phyloP scores from a whole-genome alignment of 2,888 invertebrate genomes.

The Limnephilus auricula region DNA sequence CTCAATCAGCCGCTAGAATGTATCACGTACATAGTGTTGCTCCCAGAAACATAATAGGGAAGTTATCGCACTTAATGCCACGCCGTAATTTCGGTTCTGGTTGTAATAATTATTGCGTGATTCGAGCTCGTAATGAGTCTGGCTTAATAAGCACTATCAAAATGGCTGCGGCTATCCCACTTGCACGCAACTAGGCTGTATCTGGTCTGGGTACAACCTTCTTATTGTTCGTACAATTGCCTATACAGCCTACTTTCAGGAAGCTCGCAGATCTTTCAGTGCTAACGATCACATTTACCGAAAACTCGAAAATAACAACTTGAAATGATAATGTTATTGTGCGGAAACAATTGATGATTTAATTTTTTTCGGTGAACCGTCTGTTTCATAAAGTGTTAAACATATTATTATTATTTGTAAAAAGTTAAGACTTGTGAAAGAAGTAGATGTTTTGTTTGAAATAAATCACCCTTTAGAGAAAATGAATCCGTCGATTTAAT shows the following conservation, averaged over 20 bases:
- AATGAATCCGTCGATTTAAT: too few species aligned
- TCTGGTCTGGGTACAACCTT: conserved; percentile 11
- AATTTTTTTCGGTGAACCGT: not conserved
- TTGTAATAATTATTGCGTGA: conserved; percentile 62
- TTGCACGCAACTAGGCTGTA: conserved; percentile 44
- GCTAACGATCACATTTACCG: not conserved
- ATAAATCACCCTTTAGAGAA: too few species aligned
- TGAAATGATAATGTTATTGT: not conserved
- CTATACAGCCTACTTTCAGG: not conserved
- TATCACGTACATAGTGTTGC: not conserved
- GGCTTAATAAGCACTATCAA: conserved; percentile 62
- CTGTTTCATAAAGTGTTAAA: not conserved
- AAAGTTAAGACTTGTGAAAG: too few species aligned
- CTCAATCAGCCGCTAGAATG: not conserved
- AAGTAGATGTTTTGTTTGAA: too few species aligned
- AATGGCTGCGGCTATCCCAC: conserved; percentile 48
- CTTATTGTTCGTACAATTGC: conserved; percentile 46
- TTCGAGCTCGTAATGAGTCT: conserved; percentile 58
- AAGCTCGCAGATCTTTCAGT: not conserved
- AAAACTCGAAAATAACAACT: not conserved
- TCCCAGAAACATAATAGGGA: conserved; percentile 3
- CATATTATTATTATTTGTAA: too few species aligned
- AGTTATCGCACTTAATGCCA: conserved; percentile 30
- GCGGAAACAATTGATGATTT: conserved; percentile 6
- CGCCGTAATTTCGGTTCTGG: conserved; percentile 47